These are phyloP conservation scores for Molossus molossus DNA, from an alignment of 2,797 vertebrate species.

Conservation along the genomic window DNA sequence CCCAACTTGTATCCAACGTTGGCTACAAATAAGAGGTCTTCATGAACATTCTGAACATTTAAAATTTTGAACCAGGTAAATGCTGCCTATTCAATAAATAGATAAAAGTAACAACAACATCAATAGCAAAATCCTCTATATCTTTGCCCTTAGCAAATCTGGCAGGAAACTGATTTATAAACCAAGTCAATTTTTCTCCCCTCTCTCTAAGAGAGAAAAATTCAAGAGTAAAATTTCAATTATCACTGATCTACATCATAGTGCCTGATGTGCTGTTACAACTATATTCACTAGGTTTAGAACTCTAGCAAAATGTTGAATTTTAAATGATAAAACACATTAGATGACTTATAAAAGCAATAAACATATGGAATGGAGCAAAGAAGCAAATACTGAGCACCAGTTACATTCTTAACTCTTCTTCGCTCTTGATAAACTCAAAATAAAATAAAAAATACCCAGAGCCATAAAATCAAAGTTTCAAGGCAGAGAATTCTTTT, in stretches of 20 bases:
- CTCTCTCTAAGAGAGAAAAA: conserved; percentile 53
- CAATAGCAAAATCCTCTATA: conserved; percentile 54
- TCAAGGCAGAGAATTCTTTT: conserved; percentile 37
- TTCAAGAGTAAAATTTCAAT: conserved; percentile 74
- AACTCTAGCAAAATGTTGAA: conserved; percentile 69
- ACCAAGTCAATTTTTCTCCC: neutral
- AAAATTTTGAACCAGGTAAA: conserved; percentile 54
- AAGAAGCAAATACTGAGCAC: conserved; percentile 66
- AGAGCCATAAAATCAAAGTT: conserved; percentile 34
- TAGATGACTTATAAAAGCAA: neutral
- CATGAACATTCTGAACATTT: neutral
- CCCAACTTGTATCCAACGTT: neutral
- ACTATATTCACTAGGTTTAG: conserved; percentile 63
- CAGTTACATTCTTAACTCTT: conserved; percentile 59
- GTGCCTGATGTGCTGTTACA: conserved; percentile 72
- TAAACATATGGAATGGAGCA: conserved; percentile 68
- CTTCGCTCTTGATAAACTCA: conserved; percentile 39
- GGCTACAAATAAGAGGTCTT: neutral
- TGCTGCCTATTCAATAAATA: conserved; percentile 10
- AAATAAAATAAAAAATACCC: neutral
- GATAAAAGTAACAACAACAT: conserved; percentile 53
- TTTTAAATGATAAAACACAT: too few species aligned
- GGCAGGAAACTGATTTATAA: conserved; percentile 75
- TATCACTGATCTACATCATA: conserved; percentile 74
- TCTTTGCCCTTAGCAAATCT: conserved; percentile 71